Evolutionary conservation across 2,797 vertebrate species (phyloP), one percentile per base, ranked within the genome.

Genomic region (Hapalemur alaotrensis): DNA sequence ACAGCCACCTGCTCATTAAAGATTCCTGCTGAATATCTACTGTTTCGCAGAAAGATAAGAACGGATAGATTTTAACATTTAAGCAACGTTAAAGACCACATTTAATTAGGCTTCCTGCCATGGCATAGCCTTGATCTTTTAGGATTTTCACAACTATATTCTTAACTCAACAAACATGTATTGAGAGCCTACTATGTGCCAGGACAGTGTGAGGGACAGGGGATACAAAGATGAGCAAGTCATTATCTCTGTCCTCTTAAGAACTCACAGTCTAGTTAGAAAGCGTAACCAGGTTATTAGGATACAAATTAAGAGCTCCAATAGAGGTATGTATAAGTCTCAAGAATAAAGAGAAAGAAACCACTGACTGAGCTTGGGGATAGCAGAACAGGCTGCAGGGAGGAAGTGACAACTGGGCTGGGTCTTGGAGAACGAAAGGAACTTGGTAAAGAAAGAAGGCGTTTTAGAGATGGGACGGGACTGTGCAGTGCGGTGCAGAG

Each of bases 171-270:
- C 80, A 96, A 96, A 95, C 75, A 95, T 79, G n/a, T 93, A 95
- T 4, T 96, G 86, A 91, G 95, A 0, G 18, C 97, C 96, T 95
- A 95, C 91, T 81, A 94, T 91, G 94, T 94, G 89, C 79, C 73
- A 38, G 69, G 70, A 81, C 88, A 52, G 57, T 28, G n/a, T 22
- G 69, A 81, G 46, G 83, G 14, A 59, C 25, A 61, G 84, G 78
- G 75, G 35, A 67, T 59, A 67, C 54, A n/a, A 46, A 87, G 83
- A 52, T 13, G 61, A 93, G 80, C 72, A 70, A 57, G 46, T 87
- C 93, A 90, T 78, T 59, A 73, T 78, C 89, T 92, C 95, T 92
- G 92, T 54, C 75, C 78, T 95, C 72, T 52, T 38, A 35, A 93
- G 87, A 92, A 91, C 5, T 23, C 57, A 22, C 30, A 87, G 84